phyloP scores from a whole-genome alignment of 2,113 vertebrate genomes.

The Plecturocebus donacophilus region DNA sequence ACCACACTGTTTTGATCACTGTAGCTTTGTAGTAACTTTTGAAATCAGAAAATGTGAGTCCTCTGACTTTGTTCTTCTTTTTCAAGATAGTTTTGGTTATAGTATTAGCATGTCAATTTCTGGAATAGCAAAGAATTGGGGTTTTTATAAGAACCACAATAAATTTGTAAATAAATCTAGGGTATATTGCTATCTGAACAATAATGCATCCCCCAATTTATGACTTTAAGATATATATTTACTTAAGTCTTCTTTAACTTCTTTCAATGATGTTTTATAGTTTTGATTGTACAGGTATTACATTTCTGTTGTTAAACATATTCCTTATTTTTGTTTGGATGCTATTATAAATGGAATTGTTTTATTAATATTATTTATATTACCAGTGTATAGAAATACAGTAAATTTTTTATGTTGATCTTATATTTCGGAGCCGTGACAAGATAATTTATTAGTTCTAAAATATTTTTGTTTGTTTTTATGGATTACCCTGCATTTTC shows the following conservation, averaged over 20 bases:
- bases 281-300: background rate
- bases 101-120: background rate
- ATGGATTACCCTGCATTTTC: background rate
- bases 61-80: background rate
- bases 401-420: background rate
- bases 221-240: background rate
- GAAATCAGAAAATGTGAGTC: background rate
- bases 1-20: background rate
- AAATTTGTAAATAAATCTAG: background rate
- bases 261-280: background rate
- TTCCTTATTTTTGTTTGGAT: background rate
- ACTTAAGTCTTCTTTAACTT: background rate
- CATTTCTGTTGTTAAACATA: background rate
- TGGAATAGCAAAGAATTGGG: background rate
- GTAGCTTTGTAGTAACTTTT: background rate
- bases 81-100: background rate
- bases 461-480: background rate
- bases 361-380: conserved; percentile 6
- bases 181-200: background rate
- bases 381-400: background rate
- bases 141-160: background rate
- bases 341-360: background rate
- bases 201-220: background rate
- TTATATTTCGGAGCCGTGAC: background rate
- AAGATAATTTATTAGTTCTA: background rate